These are phyloP conservation scores for Mycteria americana DNA, from an alignment of 2,797 vertebrate genomes.

Conservation along the genomic window DNA sequence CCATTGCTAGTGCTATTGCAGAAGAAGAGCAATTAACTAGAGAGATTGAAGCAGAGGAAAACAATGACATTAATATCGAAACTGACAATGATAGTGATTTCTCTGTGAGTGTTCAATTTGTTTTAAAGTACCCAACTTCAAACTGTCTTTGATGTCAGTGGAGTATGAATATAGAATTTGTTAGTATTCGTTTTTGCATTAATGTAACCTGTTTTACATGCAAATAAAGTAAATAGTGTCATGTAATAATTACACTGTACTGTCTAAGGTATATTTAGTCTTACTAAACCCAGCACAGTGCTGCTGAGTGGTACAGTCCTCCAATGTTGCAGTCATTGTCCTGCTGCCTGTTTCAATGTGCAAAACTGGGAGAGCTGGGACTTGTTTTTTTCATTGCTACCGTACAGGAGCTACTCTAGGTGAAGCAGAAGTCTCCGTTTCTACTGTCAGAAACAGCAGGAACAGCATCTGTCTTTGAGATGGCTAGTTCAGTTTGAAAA, in stretches of 20 bases:
- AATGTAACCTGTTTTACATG: not conserved
- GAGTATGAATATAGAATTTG: not conserved
- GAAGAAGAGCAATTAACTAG: constrained; percentile 96
- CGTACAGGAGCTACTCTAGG: not conserved
- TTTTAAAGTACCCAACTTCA: not conserved
- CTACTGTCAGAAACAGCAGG: not conserved
- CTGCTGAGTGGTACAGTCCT: not conserved
- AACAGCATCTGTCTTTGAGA: not conserved
- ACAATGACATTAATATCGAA: constrained; percentile 88
- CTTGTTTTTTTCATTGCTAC: not conserved
- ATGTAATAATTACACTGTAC: no score
- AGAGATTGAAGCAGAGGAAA: constrained; percentile 95
- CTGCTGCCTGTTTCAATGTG: not conserved
- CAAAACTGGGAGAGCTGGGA: not conserved
- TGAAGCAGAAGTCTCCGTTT: not conserved
- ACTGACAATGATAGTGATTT: constrained; percentile 95
- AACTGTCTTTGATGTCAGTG: not conserved
- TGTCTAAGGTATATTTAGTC: not conserved
- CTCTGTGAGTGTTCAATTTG: constrained; percentile 79
- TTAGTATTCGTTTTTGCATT: not conserved
- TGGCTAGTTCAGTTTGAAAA: not conserved
- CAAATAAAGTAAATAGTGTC: not conserved
- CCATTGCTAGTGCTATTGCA: constrained; percentile 97
- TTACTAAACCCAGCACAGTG: not conserved
- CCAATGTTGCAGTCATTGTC: not conserved